Evolutionary conservation across 2,888 invertebrate species (phyloP).

Genomic region (Blomia tropicalis): DNA sequence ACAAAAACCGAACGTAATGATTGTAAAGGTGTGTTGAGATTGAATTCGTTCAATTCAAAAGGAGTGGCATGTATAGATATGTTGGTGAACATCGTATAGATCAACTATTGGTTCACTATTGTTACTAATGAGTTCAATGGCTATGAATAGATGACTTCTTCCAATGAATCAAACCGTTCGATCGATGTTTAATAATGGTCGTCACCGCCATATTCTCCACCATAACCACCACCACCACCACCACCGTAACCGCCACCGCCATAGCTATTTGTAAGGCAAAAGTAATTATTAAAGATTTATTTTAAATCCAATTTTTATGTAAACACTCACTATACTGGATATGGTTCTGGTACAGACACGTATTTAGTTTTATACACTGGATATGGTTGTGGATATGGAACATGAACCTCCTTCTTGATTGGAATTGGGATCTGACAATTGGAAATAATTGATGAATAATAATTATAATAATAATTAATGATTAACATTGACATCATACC

Average conservation of each 20-base stretch:
- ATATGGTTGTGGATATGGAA: slow-evolving; percentile 4
- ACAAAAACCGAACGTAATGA: too few species aligned
- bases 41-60: too few species aligned
- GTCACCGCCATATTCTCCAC: background rate
- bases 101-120: too few species aligned
- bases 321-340: background rate
- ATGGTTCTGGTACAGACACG: background rate
- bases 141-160: too few species aligned
- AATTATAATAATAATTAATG: background rate
- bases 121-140: too few species aligned
- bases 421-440: background rate
- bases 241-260: background rate
- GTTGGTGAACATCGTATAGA: too few species aligned
- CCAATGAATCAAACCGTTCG: background rate
- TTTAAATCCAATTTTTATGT: background rate
- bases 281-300: background rate
- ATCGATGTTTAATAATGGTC: too few species aligned
- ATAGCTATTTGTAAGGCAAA: background rate
- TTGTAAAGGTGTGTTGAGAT: too few species aligned
- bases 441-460: background rate
- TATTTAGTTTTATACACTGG: background rate
- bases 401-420: background rate
- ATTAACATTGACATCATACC: background rate
- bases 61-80: too few species aligned
- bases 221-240: background rate